These are phyloP conservation scores for Schlechtendalia chinensis DNA, from an alignment of 1,140 invertebrate genomes.

Conservation along the genomic window DNA sequence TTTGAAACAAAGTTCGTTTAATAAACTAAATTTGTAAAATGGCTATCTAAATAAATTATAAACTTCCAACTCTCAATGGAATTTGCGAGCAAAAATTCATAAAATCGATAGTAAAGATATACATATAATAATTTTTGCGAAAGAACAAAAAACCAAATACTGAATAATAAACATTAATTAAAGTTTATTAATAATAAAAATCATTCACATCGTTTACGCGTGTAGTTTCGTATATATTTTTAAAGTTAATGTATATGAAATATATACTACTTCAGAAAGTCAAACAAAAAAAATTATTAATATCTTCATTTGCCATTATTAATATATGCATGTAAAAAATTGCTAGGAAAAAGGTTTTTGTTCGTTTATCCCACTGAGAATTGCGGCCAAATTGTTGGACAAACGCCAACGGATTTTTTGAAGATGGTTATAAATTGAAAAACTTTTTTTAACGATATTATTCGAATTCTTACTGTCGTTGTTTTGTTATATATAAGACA, in stretches of 20 bases:
- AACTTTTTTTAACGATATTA: slow-evolving; percentile 29
- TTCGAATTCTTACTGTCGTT: slow-evolving; percentile 9
- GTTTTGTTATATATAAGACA: slow-evolving; percentile 26
- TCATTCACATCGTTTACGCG: no score
- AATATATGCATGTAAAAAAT: slow-evolving; percentile 2
- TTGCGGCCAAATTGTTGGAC: neutral
- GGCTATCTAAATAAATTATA: neutral
- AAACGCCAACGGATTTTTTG: slow-evolving; percentile 17
- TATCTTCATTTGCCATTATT: neutral
- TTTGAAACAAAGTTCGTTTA: neutral
- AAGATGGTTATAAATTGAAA: slow-evolving; percentile 17
- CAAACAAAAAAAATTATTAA: neutral
- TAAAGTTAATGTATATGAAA: neutral
- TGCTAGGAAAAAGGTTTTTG: neutral
- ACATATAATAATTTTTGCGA: no score
- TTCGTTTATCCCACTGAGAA: neutral
- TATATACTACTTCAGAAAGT: neutral
- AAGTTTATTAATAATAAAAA: no score
- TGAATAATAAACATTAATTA: no score
- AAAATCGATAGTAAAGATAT: neutral
- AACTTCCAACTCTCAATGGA: neutral
- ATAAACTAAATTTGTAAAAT: neutral
- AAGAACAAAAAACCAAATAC: no score
- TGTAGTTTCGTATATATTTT: neutral
- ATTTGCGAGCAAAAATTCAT: neutral